Evolutionary conservation across 1,140 invertebrate species (phyloP), one percentile per base, ranked within the genome.

Genomic region (Micrasema minimum): DNA sequence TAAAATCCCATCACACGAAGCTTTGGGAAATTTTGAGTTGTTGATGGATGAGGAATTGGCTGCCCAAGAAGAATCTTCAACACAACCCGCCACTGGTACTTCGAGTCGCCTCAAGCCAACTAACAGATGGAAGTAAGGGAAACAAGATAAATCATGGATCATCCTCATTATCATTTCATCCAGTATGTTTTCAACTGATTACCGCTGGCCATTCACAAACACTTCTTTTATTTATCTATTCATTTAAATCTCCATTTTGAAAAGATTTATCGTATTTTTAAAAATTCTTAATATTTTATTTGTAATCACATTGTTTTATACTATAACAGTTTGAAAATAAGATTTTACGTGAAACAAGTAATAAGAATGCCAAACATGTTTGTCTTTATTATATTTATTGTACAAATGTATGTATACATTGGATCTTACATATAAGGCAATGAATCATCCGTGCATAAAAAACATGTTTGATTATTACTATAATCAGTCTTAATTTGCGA

Each of bases 11-110:
- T 85, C 86, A 11, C 86, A 88, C 12, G 93, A 96, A 77, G 88
- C 90, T 46, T 80, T 96, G 71, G 94, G 94, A 18, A 93, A 96
- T 79, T 97, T 97, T 82, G 94, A 97, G 77, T 80, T 98, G 11
- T 82, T 98, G 18, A 89, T 95, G 76, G 96, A 96, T 77, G 93
- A 96, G 83, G 93, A 95, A 77, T 77, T 92, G 57, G 85, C 87
- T 9, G 81, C 83, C 31, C 88, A 88, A 76, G 86, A 87, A 22
- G 88, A 87, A 50, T 31, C 26, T 31, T 31, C 26, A 31, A 4
- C 26, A 31, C 26, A 31, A n/a, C n/a, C n/a, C 7, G 81, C 66
- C n/a, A 72, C 23, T 22, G 16, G 46, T 1, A 65, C 72, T 48
- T 35, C 69, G 14, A 75, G 37, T 51, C 62, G 74, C 9, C 45